Evolutionary conservation across 2,113 vertebrate genomes (phyloP).

Genomic region (Eidolon helvum): DNA sequence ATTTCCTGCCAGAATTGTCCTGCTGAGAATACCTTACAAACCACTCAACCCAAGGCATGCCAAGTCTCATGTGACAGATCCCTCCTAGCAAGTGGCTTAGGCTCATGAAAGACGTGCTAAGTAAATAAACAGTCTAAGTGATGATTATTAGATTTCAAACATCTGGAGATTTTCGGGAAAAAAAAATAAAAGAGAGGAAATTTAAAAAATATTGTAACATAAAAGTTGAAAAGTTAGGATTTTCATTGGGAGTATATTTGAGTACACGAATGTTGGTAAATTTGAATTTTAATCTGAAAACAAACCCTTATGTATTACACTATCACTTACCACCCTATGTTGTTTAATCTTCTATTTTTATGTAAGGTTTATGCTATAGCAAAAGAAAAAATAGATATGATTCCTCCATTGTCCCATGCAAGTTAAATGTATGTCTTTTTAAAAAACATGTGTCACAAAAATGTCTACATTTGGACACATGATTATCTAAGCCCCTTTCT

Average conservation of each 20-base stretch:
- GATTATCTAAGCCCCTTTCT: neutral
- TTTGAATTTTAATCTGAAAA: constrained; percentile 29
- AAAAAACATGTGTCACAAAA: neutral
- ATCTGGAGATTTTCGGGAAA: neutral
- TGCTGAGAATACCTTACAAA: neutral
- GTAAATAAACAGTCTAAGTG: neutral
- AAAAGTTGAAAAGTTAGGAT: neutral
- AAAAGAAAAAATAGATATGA: neutral
- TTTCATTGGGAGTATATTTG: constrained; percentile 11
- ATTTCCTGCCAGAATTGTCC: neutral
- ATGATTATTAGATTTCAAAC: neutral
- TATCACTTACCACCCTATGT: neutral
- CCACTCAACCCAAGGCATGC: neutral
- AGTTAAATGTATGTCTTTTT: neutral
- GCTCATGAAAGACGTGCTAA: neutral
- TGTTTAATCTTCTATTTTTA: neutral
- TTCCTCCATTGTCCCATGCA: neutral
- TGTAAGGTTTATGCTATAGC: neutral
- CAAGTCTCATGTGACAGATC: neutral
- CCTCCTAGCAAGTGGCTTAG: neutral
- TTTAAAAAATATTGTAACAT: neutral
- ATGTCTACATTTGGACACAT: neutral
- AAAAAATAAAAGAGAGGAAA: neutral
- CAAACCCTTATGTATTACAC: neutral
- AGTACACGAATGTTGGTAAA: neutral